Percentiles rank a stretch among this genome's conserved stretches.
Evolutionary conservation across 2,797 vertebrate genomes (phyloP).

Genomic region (Halcyon chelicuti): DNA sequence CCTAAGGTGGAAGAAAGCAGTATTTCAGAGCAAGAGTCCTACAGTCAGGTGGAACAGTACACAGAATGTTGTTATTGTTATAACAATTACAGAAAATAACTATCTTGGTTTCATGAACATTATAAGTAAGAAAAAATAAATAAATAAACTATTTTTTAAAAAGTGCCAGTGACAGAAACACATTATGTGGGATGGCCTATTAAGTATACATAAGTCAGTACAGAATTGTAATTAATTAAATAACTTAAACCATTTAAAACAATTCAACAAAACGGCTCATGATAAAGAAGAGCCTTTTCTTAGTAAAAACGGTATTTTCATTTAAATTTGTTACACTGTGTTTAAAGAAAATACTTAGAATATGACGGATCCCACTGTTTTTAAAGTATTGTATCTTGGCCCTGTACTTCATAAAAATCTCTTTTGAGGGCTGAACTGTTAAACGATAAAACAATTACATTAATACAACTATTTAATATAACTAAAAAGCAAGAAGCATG

Average conservation of each 20-base stretch:
- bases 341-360: conserved; percentile 55
- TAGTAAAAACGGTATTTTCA: not conserved
- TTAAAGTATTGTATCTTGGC: not conserved
- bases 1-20: not conserved
- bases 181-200: not conserved
- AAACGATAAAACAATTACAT: not conserved
- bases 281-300: not conserved
- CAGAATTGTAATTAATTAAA: not conserved
- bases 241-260: not conserved
- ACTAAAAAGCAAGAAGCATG: not conserved
- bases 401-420: not conserved
- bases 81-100: not conserved
- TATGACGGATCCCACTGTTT: conserved; percentile 62
- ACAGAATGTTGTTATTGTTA: not conserved
- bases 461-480: not conserved
- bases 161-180: not conserved
- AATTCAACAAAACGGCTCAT: not conserved
- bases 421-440: not conserved
- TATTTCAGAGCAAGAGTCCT: not conserved
- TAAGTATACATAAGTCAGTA: not conserved
- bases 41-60: not conserved
- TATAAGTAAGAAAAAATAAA: not conserved
- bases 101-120: not conserved
- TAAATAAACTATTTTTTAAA: not conserved
- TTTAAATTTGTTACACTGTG: not conserved